Evolutionary conservation across 2,113 vertebrate genomes (phyloP), one percentile per base, ranked within the genome.

Genomic region (Dolichotis patagonum): DNA sequence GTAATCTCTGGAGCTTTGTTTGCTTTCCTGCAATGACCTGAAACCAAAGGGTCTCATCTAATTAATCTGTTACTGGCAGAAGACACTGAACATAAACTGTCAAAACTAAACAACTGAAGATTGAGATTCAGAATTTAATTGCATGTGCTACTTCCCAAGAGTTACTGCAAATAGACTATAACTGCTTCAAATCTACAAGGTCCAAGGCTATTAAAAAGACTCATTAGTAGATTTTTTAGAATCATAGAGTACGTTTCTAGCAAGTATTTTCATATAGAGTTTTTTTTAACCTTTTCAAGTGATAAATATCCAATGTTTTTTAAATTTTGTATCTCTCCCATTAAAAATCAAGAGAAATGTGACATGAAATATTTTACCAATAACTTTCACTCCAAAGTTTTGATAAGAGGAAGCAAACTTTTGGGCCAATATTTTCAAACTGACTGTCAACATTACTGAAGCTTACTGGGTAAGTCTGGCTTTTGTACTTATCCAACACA

Each of bases 21-120:
- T 96, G 41, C 86, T 96, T 90, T 91, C 38, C 17, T 56, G 49
- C 54, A 91, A 63, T 92, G 93, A 94, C 60, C 88, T 87, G 63
- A 38, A 97, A 82, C 69, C 38, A 75, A 32, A 73, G 78, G 43
- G 81, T 86, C 73, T 94, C 88, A 87, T 91, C 73, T 95, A 96
- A 88, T 95, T 96, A 93, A 95, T 94, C 89, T 8, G 22, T 67
- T 95, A 58, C 92, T 95, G 84, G 87, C 81, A 96, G 87, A 91
- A 95, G 22, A 54, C 56, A 67, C 46, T 90, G 90, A 91, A 92
- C 28, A 92, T 52, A 97, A 96, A 73, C 87, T 88, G 67, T 94
- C 85, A 95, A 85, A 97, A 96, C 26, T 35, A 94, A 84, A 28
- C 62, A 28, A 97, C 85, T 52, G 84, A 65, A 92, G 38, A 63